Evolutionary conservation across 2,113 vertebrate species (phyloP), one percentile per base, ranked within the genome.

Genomic region (Rana temporaria): DNA sequence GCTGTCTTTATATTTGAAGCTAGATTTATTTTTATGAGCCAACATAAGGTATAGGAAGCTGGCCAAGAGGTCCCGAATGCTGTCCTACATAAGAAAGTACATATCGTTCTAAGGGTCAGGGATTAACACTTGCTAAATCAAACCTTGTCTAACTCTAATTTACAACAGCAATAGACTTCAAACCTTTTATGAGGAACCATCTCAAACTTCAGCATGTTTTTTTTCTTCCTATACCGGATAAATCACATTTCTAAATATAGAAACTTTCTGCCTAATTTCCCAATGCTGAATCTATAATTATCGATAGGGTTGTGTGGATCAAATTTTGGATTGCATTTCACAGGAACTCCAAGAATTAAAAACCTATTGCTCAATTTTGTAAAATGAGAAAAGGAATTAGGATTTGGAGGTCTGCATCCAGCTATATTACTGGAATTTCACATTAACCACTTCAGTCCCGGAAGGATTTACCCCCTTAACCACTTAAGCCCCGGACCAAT

Each of bases 81-180:
- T 82, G 32, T 68, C 70, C 60, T 53, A 76, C 62, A 60, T 75
- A 75, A 82, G 64, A 82, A 82, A 82, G 81, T 82, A 82, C 81
- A 82, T 68, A 14, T 76, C 81, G 72, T 82, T 82, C 81, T 82
- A 76, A 76, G 71, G 14, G 71, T 82, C 30, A 76, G 81, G 71
- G 72, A 82, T 82, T 82, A 82, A 76, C 81, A 82, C 81, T 16
- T 67, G 30, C 81, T 68, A 82, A 76, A 82, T 82, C 81, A 82
- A 75, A 82, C 76, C 53, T 57, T 75, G 81, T 76, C 81, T 48
- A 67, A 60, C 34, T 82, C 63, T 76, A 82, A 82, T 82, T 82
- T 82, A 82, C 76, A 76, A 78, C 76, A 78, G 34, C 20, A 63
- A 20, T 26, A 48, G 71, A 60, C 62, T 74, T 65, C 34, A 76